A percentile compares a stretch with the other conserved stretches of the same genome.
Conservation (phyloP, 2,113 vertebrate genomes). For the Mobula hypostoma region DNA sequence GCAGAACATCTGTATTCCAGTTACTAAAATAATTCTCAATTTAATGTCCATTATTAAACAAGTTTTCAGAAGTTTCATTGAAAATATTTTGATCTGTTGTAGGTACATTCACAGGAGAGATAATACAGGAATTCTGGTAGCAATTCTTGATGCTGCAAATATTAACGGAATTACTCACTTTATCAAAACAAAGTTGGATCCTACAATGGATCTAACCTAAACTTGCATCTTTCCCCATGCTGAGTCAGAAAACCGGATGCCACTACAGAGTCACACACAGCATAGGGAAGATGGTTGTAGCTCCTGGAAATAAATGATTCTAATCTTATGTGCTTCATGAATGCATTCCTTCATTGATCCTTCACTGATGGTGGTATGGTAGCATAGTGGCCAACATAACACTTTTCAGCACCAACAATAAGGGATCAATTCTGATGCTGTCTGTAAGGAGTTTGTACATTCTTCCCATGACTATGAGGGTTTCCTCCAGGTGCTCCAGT, state of each 20-base stretch:
- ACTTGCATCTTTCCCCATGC: not conserved
- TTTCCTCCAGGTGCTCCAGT: too few relatives aligned
- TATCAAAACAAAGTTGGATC: not conserved
- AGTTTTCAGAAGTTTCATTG: not conserved
- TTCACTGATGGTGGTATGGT: too few relatives aligned
- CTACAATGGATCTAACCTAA: not conserved
- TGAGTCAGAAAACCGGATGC: not conserved
- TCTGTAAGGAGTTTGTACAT: too few relatives aligned
- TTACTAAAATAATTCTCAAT: not conserved
- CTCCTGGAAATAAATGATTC: too few relatives aligned
- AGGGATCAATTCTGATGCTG: too few relatives aligned
- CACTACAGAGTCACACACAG: not conserved
- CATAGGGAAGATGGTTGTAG: too few relatives aligned
- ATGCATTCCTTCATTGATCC: too few relatives aligned
- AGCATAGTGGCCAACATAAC: too few relatives aligned
- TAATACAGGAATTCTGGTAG: not conserved
- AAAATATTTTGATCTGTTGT: not conserved
- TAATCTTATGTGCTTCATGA: too few relatives aligned
- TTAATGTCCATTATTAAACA: not conserved
- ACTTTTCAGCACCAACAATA: too few relatives aligned
- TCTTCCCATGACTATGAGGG: too few relatives aligned
- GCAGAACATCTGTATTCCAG: not conserved
- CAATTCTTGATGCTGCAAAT: not conserved
- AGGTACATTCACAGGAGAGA: not conserved
- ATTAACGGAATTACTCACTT: not conserved